Base-by-base conservation (phyloP, 2,888 invertebrate genomes). In the Amiota communis region DNA sequence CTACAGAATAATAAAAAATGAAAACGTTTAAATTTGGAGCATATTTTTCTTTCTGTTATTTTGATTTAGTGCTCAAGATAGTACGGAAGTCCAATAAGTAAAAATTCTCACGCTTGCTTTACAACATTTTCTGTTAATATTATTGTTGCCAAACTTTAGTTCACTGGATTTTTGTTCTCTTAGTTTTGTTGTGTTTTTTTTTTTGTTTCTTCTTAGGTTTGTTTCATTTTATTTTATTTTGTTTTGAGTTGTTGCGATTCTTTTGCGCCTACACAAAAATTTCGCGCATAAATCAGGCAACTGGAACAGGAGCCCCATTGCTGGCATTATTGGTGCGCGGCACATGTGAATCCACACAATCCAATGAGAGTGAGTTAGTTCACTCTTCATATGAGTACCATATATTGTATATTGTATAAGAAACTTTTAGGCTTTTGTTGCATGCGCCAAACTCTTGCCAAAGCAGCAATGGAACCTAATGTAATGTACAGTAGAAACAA, bases 71-170 rank as follows among this genome's bases (percentile, higher is more conserved):
- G 67, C 53, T 51, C 67, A 20, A 68, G 67, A 68, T 68, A 36
- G 36, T 51, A 68, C 51, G 67, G 67, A 68, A 68, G 67, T 68
- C 67, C 61, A 80, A 80, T 84, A 82, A 84, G 82, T 36, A 80
- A 82, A 84, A 85, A 85, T 83, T 83, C 83, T 83, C 83, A 83
- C 83, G 83, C 83, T 83, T 81, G 84, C 23, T 61, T 61, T 20
- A 20, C 15, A 84, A 82, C 85, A 84, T 67, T 65, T 49, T 47
- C 17, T 65, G 6, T 47, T 65, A 3, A 36, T 59, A 20, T 59
- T 59, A 17, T 59, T 59, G 59, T 48, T 64, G 47, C 15, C 64
- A 46, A 23, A 46, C 46, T 63, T 46, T 63, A n/a, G 47, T 46
- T 59, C 10, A 23, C 23, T 20, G 61, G 15, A 56, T 56, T 53